Base-by-base conservation (phyloP, 1,140 invertebrate species). In the Oppia nitens region DNA sequence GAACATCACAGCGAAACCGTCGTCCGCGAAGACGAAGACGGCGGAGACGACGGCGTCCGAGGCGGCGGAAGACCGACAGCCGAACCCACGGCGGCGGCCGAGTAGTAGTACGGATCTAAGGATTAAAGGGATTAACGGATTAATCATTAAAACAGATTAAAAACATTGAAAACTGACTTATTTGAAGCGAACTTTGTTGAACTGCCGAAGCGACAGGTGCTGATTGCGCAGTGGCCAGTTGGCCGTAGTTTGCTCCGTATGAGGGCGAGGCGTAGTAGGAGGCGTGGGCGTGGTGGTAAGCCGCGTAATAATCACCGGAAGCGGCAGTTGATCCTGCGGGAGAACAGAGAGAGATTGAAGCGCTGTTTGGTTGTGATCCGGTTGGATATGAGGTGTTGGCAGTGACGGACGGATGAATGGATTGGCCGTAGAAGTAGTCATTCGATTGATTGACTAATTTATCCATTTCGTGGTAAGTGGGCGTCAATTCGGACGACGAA, bases 71-170 rank as follows among this genome's bases (percentile, higher is more conserved):
- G 47, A 2, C 48, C 56, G 28, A 49, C 50, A n/a, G 50, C 56
- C 1, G 56, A 45, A 1, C 45, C 56, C 4, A 57, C 56, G 28
- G 48, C 50, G n/a, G 50, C 56, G 48, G 56, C 56, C 48, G 47
- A 49, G 47, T 57, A 57, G 23, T 57, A 57, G 23, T 57, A 57
- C 4, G 56, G 56, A 45, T 57, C 56, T 57, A 2, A 28, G 2
- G 14, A 25, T 9, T 3, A 32, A 50, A 12, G 14, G 24, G 47
- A 27, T 20, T 29, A 25, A 20, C 9, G 25, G 53, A 40, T 40
- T 12, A 55, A 24, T 3, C 6, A 40, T 55, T 55, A 55, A 55
- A 47, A 2, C 20, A 55, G 17, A 55, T 32, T 54, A 3, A 9
- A 11, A 32, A 50, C 26, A 50, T 17, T 17, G 9, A 14, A 21